Conservation (phyloP, 2,888 invertebrate species). For the Junonia oenone region DNA sequence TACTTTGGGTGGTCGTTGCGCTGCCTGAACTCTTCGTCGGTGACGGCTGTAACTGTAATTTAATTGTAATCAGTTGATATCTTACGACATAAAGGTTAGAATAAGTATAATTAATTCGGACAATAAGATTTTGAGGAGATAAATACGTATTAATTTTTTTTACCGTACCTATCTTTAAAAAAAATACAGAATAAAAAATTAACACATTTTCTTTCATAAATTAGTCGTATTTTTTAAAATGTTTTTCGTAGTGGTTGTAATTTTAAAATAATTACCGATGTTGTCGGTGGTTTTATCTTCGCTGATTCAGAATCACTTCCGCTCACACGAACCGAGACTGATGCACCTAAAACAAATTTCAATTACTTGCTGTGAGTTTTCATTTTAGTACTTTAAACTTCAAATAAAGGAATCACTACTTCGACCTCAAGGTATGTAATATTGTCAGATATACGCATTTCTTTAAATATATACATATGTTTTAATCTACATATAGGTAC, state of each 20-base stretch:
- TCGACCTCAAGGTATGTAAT: too few species aligned
- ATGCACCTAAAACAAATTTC: conserved; percentile 31
- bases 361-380: neutral
- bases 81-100: neutral
- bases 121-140: too few species aligned
- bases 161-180: too few species aligned
- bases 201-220: too few species aligned
- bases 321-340: conserved; percentile 54
- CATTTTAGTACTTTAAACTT: neutral
- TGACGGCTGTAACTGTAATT: conserved; percentile 4
- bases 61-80: neutral
- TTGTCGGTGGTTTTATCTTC: conserved; percentile 29
- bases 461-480: neutral
- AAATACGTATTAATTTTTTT: too few species aligned
- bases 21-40: neutral
- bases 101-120: too few species aligned
- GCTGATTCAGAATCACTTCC: conserved; percentile 49
- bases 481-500: too few species aligned
- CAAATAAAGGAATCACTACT: too few species aligned
- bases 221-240: too few species aligned
- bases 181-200: too few species aligned
- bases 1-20: conserved; percentile 36
- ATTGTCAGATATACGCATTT: neutral
- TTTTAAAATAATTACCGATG: neutral
- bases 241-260: neutral